Evolutionary conservation across 2,113 vertebrate species (phyloP).

Genomic region (Xenopus tropicalis): UCB_Xtro_10.0 CM004444.2:150211501-150212000

Average conservation of each 20-base stretch:
- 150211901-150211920: constrained; percentile 84
- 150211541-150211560: too few species aligned
- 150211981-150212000: too few species aligned
- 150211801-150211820: not conserved
- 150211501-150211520: too few species aligned
- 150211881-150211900: constrained; percentile 85
- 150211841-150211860: constrained; percentile 59
- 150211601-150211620: too few species aligned
- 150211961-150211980: constrained; percentile 68
- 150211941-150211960: constrained; percentile 83
- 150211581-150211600: too few species aligned
- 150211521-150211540: too few species aligned
- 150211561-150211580: too few species aligned
- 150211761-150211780: not conserved
- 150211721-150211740: not conserved
- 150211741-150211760: not conserved
- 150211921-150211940: constrained; percentile 86
- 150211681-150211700: not conserved
- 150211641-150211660: not conserved
- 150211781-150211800: not conserved
- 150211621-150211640: too few species aligned
- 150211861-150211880: constrained; percentile 85
- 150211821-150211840: not conserved
- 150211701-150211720: not conserved
- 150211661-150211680: not conserved